phyloP scores from a whole-genome alignment of 2,113 vertebrate genomes.

The Tyrannus savana region DNA sequence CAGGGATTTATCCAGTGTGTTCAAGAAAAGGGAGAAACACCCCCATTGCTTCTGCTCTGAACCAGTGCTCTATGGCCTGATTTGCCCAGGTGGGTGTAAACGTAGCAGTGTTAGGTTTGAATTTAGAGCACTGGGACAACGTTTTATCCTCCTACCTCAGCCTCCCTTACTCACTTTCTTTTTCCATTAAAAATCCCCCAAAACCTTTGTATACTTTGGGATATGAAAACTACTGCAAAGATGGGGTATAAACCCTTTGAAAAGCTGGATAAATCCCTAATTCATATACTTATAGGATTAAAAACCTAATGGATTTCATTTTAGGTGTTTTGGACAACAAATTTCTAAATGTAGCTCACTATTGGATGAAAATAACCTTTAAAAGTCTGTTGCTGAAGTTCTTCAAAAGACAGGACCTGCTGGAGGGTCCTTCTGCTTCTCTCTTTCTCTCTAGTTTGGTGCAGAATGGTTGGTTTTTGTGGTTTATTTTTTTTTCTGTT shows the following conservation, averaged over 20 bases:
- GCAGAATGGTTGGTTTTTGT: slow-evolving; percentile 67
- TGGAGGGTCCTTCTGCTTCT: slow-evolving; percentile 57
- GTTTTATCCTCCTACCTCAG: background rate
- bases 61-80: background rate
- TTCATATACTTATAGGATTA: slow-evolving; percentile 59
- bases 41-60: background rate
- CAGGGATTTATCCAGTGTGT: slow-evolving; percentile 78
- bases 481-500: slow-evolving; percentile 51
- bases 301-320: slow-evolving; percentile 71
- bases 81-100: background rate
- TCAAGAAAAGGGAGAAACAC: slow-evolving; percentile 37
- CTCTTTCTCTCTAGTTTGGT: slow-evolving; percentile 72
- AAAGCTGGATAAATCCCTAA: slow-evolving; percentile 81
- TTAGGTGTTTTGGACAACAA: slow-evolving; percentile 73
- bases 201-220: background rate
- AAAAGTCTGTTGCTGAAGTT: slow-evolving; percentile 79
- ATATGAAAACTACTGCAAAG: background rate
- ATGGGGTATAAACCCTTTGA: slow-evolving; percentile 48
- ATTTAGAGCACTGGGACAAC: slow-evolving; percentile 1
- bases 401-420: slow-evolving; percentile 62
- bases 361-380: slow-evolving; percentile 80
- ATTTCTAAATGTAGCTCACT: slow-evolving; percentile 71
- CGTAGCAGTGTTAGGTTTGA: background rate
- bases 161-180: background rate
- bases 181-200: background rate